Base-by-base conservation (phyloP, 1,140 invertebrate genomes). In the Chrysomallon squamiferum region DNA sequence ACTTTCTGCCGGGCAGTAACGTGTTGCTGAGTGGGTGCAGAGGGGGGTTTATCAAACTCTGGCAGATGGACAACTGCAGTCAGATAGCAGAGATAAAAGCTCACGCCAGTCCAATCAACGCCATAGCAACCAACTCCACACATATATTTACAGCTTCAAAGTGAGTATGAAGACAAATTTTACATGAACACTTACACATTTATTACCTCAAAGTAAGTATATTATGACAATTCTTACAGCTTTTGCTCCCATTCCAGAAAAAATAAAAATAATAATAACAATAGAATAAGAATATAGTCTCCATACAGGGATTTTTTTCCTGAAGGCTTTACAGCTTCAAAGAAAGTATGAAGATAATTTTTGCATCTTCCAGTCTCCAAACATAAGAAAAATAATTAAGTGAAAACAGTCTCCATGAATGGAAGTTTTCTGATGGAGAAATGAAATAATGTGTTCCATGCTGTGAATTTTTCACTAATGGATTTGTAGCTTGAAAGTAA, bases 21-120 rank as follows among this genome's bases (percentile, higher is more conserved):
- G 78, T 90, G 27, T 82, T 94, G 77, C 86, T 93, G 43, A 93
- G 92, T 66, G 92, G 91, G 47, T 95, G 93, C 73, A 89, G 93
- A 52, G 91, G 90, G 72, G 93, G 92, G 27, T 87, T 89, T 47
- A 81, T 95, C 11, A 89, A 91, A 79, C 84, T 92, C 64, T 94
- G 92, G 92, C 88, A 90, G 62, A 79, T 89, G 15, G 89, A 91
- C 32, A 86, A 84, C 27, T 92, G 90, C 75, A 83, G 87, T 54
- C 85, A 87, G 27, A 81, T 93, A 9, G 91, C 90, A 2, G 91
- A 93, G 80, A 88, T 93, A 68, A 89, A 90, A 41, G 92, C 92
- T 29, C 92, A 93, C 70, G 86, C 87, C 66, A 89, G 88, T 18
- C 88, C 90, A n/a, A 92, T 94, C 64, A 93, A 93, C 81, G 89